Conservation (phyloP, 2,113 vertebrate species). For the Cyanoramphus novaezelandiae region DNA sequence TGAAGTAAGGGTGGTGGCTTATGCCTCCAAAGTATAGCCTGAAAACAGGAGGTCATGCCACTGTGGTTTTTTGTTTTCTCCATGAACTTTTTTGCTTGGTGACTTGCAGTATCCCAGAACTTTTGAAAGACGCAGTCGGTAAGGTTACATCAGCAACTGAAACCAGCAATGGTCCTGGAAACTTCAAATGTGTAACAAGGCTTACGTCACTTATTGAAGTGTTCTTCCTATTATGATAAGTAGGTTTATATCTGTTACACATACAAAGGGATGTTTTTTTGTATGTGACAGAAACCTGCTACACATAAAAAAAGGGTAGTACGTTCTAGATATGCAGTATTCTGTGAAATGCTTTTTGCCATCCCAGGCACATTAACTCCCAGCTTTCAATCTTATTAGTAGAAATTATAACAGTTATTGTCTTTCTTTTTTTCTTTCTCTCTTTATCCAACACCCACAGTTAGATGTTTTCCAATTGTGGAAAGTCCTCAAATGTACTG, state of each 20-base stretch:
- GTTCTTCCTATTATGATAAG: not conserved
- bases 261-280: not conserved
- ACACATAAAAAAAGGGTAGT: not conserved
- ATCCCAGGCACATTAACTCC: not conserved
- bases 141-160: not conserved
- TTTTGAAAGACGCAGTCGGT: not conserved
- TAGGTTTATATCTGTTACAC: not conserved
- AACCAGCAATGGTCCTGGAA: not conserved
- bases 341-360: not conserved
- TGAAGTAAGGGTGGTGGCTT: not conserved
- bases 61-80: not conserved
- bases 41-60: not conserved
- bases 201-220: not conserved
- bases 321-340: not conserved
- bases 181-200: not conserved
- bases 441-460: not conserved
- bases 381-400: not conserved
- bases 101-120: not conserved
- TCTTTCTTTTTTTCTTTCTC: not conserved
- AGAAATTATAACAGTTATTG: not conserved
- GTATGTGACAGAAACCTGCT: not conserved
- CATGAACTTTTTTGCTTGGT: not conserved
- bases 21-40: not conserved
- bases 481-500: constrained; percentile 6
- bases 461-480: not conserved